Evolutionary conservation across 2,113 vertebrate genomes (phyloP), one percentile per base, ranked within the genome.

Genomic region (Pomatostomus ruficeps): DNA sequence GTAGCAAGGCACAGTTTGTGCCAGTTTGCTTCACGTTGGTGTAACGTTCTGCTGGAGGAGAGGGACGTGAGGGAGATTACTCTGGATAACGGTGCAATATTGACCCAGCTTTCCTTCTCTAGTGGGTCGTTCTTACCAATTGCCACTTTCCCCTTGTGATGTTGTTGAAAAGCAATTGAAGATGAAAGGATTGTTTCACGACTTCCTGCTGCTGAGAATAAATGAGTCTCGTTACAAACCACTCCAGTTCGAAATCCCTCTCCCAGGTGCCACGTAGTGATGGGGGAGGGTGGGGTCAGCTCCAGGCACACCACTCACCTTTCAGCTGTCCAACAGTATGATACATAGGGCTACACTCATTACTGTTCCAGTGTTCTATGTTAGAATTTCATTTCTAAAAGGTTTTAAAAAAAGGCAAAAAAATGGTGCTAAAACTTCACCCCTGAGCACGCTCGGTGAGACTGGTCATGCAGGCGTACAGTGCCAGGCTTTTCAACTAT

Each of bases 341-440:
- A 95, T 95, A 97, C 97, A 98, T 98, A 98, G 98, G 98, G 98
- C 98, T 98, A 98, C 97, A 97, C 97, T 97, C 97, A 98, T 98
- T 97, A 97, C 92, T 98, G 95, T 97, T 97, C 93, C 97, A 96
- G 95, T 97, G 97, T 98, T 98, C 97, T 98, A 93, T 90, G 98
- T 98, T 98, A 97, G 97, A 97, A 98, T 98, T 98, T 98, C 36
- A 98, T 98, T 98, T 98, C 97, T 97, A 93, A 97, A 90, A 97
- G 94, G 97, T 98, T 98, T 91, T 45, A 97, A 96, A 96, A 96
- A 97, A 97, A 97, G 93, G 96, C 97, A 94, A 96, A 97, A 98
- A 98, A 98, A 75, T 98, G 98, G 98, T 98, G 98, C 98, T 98
- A 98, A 98, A 97, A 96, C 95, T 97, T 97, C 95, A 97, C 97